Percentiles rank a stretch among this genome's conserved stretches.
Conservation (phyloP, 1,140 invertebrate species). For the Anastrepha obliqua region DNA sequence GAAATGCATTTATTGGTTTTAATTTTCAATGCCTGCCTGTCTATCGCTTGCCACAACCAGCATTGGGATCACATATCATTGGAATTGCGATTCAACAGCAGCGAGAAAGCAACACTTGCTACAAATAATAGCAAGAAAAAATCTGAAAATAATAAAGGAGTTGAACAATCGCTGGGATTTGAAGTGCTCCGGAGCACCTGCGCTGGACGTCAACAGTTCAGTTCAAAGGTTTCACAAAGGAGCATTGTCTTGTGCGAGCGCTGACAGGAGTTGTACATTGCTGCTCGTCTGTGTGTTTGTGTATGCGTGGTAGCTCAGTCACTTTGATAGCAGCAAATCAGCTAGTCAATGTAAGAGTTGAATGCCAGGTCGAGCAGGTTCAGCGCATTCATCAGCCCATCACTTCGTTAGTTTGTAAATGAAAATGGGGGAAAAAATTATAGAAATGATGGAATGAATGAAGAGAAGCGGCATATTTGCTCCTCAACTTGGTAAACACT, state of each 20-base stretch:
- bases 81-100: neutral
- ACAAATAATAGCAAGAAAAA: neutral
- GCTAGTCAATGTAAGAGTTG: neutral
- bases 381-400: neutral
- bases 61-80: constrained; percentile 17
- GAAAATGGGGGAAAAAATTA: neutral
- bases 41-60: neutral
- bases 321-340: neutral
- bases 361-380: neutral
- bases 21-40: constrained; percentile 36
- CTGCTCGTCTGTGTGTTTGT: neutral
- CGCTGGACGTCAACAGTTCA: neutral
- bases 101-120: constrained; percentile 28
- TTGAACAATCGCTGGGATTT: neutral
- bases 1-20: constrained; percentile 49
- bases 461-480: too few relatives aligned
- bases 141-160: neutral
- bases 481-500: too few relatives aligned
- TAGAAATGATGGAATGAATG: too few relatives aligned
- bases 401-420: neutral
- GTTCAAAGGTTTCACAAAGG: constrained; percentile 2
- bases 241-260: neutral
- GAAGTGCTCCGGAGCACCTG: constrained; percentile 27
- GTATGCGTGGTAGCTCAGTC: neutral
- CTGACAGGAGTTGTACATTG: neutral